Evolutionary conservation across 2,888 invertebrate species (phyloP), one percentile per base, ranked within the genome.

Genomic region (Epiblema foenella): DNA sequence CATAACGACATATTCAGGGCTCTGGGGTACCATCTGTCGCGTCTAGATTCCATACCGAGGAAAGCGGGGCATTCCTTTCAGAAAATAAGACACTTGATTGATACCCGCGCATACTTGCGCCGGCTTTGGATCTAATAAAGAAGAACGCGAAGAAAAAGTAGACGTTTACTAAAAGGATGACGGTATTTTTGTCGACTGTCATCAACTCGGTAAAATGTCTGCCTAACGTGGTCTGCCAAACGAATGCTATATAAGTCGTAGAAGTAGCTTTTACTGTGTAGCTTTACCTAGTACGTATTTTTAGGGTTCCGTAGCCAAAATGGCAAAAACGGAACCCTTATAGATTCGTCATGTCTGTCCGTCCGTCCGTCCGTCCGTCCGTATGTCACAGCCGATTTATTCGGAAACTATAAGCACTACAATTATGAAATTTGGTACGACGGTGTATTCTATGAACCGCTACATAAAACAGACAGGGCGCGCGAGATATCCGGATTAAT

Each of bases 61-160:
- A 60, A 71, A 71, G 66, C 71, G 54, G 66, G 66, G 56, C 60
- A 71, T 64, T 62, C 69, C 69, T 69, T 39, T 42, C 17, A 49
- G 59, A 59, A 70, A 51, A 69, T 69, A 56, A 20, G 65, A 54
- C 46, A 60, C 59, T 65, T 59, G 59, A 65, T 42, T 70, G 59
- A 65, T 42, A 18, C 18, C 15, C 52, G 54, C 64, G 52, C 20
- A 24, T 39, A 39, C 37, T 37, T 12, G 52, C 18, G 52, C 37
- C 52, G 11, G 39, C 52, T 9, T 65, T 65, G 42, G 54, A 49
- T 64, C 37, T 51, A 57, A 51, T 69, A 58, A 69, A 59, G 58
- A 59, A 69, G 20, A 64, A 20, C 39, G 54, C 52, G 39, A 15
- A 20, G 39, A 39, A 64, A 20, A 64, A 39, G 9, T 17, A n/a